A percentile compares a stretch with the other conserved stretches of the same genome.
Conservation (phyloP, 1,140 invertebrate species). For the Aphelenchoides avenae region DNA sequence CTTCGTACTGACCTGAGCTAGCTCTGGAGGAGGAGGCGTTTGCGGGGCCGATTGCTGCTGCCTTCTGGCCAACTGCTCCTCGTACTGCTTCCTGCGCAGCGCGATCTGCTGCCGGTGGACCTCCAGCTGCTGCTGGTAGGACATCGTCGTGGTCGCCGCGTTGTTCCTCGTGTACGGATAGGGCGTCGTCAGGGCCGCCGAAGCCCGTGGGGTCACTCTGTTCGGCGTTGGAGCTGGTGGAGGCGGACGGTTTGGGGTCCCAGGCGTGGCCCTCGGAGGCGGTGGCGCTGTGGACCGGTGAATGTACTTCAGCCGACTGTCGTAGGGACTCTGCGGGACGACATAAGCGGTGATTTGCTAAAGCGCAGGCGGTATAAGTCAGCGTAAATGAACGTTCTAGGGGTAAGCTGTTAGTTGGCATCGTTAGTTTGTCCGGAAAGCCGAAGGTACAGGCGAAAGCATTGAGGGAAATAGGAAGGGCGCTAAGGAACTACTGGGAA, state of each 20-base stretch:
- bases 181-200: neutral
- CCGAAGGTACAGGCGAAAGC: too few species aligned
- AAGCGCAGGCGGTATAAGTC: too few species aligned
- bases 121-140: neutral
- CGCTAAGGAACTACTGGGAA: too few species aligned
- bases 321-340: too few species aligned
- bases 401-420: too few species aligned
- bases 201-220: neutral
- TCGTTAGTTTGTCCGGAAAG: too few species aligned
- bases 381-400: too few species aligned
- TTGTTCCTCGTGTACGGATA: neutral
- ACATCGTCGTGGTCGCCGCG: neutral
- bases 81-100: neutral
- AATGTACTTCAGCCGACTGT: neutral
- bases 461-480: too few species aligned
- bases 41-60: slow-evolving; percentile 2
- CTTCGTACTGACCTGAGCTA: neutral
- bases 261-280: slow-evolving; percentile 8
- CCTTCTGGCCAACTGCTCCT: neutral
- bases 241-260: neutral
- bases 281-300: neutral
- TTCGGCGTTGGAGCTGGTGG: slow-evolving; percentile 1
- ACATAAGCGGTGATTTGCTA: too few species aligned
- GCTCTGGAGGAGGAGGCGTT: slow-evolving; percentile 1
- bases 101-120: neutral